phyloP scores from a whole-genome alignment of 2,888 invertebrate species.

The Eumerus sabulonum region DNA sequence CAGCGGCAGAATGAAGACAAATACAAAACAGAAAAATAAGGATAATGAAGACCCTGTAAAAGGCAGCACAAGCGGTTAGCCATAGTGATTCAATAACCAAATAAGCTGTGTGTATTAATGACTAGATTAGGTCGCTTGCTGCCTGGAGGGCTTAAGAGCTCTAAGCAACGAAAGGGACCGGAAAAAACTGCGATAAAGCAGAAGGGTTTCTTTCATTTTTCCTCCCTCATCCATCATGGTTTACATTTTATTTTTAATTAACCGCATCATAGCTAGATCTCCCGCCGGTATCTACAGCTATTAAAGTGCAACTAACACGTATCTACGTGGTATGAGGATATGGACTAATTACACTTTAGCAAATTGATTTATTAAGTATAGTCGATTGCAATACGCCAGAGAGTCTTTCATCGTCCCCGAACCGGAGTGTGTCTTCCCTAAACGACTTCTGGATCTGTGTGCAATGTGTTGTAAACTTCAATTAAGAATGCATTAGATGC shows the following conservation, averaged over 20 bases:
- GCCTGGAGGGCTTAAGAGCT: conserved; percentile 44
- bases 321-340: background rate
- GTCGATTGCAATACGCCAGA: conserved; percentile 39
- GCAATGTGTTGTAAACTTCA: conserved; percentile 34
- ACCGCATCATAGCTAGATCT: background rate
- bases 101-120: conserved; percentile 63
- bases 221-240: conserved; percentile 10
- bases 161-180: conserved; percentile 19
- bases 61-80: conserved; percentile 30
- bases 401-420: conserved; percentile 41
- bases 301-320: conserved; percentile 18
- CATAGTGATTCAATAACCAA: conserved; percentile 62
- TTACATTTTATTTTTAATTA: conserved; percentile 47
- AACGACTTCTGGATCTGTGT: no score
- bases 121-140: background rate
- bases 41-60: background rate
- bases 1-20: conserved; percentile 1
- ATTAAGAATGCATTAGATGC: conserved; percentile 61
- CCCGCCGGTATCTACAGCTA: conserved; percentile 1
- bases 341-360: conserved; percentile 56
- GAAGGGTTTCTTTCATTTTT: conserved; percentile 13
- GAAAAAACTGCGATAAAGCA: conserved; percentile 21
- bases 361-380: conserved; percentile 63
- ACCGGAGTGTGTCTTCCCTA: background rate
- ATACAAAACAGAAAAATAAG: conserved; percentile 14